Conservation (phyloP, 92 coral and sea anemone species). For the Epizoanthus stellaris region DNA sequence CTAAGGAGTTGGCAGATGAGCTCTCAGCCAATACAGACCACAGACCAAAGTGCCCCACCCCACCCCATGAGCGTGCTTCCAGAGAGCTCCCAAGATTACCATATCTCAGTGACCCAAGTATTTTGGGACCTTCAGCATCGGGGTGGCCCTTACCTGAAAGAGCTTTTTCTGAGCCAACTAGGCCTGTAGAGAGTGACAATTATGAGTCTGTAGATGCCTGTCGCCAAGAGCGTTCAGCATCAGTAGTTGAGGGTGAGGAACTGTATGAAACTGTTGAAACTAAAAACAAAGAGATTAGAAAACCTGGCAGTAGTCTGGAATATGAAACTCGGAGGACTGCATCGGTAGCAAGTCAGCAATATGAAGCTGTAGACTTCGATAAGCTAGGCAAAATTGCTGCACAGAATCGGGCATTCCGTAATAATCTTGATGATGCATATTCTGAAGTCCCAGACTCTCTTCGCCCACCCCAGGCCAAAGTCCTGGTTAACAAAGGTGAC, state of each 20-base stretch:
- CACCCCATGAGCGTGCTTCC: constrained; percentile 11
- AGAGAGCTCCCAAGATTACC: constrained; percentile 36
- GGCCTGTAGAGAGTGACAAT: background rate
- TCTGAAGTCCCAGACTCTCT: constrained; percentile 8
- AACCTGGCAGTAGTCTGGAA: background rate
- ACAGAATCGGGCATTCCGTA: background rate
- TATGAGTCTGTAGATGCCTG: constrained; percentile 13
- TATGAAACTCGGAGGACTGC: background rate
- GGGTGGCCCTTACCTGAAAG: constrained; percentile 7
- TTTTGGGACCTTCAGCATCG: background rate
- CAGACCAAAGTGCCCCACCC: constrained; percentile 17
- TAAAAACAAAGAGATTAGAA: background rate
- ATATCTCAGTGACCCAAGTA: constrained; percentile 9
- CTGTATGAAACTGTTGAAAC: constrained; percentile 34
- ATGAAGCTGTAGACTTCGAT: constrained; percentile 32
- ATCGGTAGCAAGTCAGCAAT: background rate
- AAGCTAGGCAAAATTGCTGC: constrained; percentile 11
- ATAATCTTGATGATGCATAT: background rate
- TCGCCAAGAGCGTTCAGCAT: background rate
- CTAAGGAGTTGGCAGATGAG: background rate
- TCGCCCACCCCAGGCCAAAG: background rate
- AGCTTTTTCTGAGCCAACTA: background rate
- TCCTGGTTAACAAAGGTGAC: background rate
- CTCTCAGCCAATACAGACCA: background rate
- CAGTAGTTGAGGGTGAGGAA: constrained; percentile 8